Evolutionary conservation across 2,888 invertebrate species (phyloP), one percentile per base, ranked within the genome.

Genomic region (Acanthosoma haemorrhoidale): DNA sequence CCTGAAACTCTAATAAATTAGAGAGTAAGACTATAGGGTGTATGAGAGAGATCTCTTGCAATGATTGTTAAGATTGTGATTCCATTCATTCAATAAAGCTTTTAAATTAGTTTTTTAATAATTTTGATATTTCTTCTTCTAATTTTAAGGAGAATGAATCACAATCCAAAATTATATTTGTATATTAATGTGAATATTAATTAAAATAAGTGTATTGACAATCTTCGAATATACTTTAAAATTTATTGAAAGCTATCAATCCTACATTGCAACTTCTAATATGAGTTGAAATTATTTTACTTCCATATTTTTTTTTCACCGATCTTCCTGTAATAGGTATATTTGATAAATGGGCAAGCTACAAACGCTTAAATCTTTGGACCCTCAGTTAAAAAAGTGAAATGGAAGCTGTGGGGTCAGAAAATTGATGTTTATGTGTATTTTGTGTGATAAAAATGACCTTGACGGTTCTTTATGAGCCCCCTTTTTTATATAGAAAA

Each of bases 331-430:
- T 61, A 41, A 25, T 25, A 41, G 41, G 39, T 41, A 41, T 41
- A 38, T 38, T 64, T 64, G 41, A 41, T 39, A 61, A 38, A 64
- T 64, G 64, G 64, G 64, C 39, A 64, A 64, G 64, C 64, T 64
- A 39, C 39, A 64, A 64, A 64, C 64, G 64, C 64, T 64, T 64
- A 64, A 36, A 41, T 64, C 25, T 64, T 64, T 21, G 39, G 41
- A 38, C 39, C 18, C 38, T 64, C 39, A 41, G 36, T 36, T 36
- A 61, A 36, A 61, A 21, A 32, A 21, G 21, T 5, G 36, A 36
- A 18, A 36, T 34, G 25, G 36, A 36, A 36, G 61, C 36, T 61
- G 21, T 16, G 2, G 61, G 61, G 25, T 61, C 64, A 16, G 64
- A 64, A 64, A 64, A 64, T 41, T 64, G 64, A 39, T 64, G 41